Percentiles rank a stretch among this genome's conserved stretches.
phyloP scores from a whole-genome alignment of 2,113 vertebrate species.

The Trichechus manatus region DNA sequence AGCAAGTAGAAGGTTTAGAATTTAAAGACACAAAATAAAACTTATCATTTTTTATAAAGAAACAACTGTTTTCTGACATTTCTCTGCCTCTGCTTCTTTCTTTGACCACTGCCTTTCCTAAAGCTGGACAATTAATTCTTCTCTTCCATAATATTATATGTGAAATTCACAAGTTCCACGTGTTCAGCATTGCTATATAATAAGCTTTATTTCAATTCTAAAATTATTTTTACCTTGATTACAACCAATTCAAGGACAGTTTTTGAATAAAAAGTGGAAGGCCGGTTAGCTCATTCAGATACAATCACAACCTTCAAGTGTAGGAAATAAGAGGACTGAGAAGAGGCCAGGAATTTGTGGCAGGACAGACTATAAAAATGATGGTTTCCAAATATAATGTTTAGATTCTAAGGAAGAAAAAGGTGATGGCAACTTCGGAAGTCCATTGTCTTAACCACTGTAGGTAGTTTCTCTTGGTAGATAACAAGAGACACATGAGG shows the following conservation, averaged over 20 bases:
- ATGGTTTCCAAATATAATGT: background rate
- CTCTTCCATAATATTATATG: background rate
- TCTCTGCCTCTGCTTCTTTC: background rate
- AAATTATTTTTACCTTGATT: background rate
- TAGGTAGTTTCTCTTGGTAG: background rate
- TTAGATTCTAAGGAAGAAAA: background rate
- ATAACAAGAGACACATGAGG: background rate
- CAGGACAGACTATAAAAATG: background rate
- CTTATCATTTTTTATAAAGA: background rate
- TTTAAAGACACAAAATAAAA: background rate
- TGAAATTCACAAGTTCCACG: background rate
- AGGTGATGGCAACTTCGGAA: background rate
- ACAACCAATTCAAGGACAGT: background rate
- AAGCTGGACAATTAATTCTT: background rate
- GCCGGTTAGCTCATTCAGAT: background rate
- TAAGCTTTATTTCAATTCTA: background rate
- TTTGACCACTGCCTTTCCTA: accelerated
- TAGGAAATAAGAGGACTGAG: background rate
- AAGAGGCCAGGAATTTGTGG: background rate
- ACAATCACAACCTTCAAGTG: background rate
- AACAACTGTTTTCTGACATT: background rate
- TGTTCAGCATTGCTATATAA: background rate
- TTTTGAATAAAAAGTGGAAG: background rate
- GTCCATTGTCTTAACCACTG: background rate
- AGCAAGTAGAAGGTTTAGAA: background rate